Conservation (phyloP, 2,888 invertebrate species). For the Actias luna region DNA sequence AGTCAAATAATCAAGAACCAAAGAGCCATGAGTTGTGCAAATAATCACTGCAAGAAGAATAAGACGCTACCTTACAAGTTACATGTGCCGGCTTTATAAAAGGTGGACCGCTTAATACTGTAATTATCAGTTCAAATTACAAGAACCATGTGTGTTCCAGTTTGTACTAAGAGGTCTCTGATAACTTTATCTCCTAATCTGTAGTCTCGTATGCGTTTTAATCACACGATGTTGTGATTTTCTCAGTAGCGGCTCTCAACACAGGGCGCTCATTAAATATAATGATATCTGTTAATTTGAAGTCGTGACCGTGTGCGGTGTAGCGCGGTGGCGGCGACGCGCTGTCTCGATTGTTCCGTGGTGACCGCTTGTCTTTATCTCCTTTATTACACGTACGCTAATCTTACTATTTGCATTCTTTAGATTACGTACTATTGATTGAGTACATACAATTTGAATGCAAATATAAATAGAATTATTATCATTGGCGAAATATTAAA, state of each 20-base stretch:
- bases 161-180: constrained; percentile 25
- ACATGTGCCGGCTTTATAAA: background rate
- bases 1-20: background rate
- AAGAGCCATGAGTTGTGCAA: no score
- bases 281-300: constrained; percentile 47
- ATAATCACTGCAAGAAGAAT: background rate
- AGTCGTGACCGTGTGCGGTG: constrained; percentile 40
- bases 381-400: constrained; percentile 34
- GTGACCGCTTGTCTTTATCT: constrained; percentile 35
- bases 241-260: constrained; percentile 42
- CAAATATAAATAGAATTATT: background rate
- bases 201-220: constrained; percentile 19
- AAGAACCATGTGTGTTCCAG: constrained; percentile 4
- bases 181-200: constrained; percentile 29
- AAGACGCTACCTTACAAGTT: background rate
- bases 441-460: constrained; percentile 1
- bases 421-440: constrained; percentile 16
- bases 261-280: constrained; percentile 52
- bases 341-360: constrained; percentile 53
- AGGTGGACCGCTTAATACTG: background rate
- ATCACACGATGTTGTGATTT: constrained; percentile 23
- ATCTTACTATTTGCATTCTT: constrained; percentile 26
- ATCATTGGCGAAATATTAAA: background rate
- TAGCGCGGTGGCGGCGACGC: constrained; percentile 40
- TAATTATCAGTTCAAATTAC: constrained; percentile 3